phyloP scores from a whole-genome alignment of 1,140 invertebrate species.

The Leptinotarsa lineolata region DNA sequence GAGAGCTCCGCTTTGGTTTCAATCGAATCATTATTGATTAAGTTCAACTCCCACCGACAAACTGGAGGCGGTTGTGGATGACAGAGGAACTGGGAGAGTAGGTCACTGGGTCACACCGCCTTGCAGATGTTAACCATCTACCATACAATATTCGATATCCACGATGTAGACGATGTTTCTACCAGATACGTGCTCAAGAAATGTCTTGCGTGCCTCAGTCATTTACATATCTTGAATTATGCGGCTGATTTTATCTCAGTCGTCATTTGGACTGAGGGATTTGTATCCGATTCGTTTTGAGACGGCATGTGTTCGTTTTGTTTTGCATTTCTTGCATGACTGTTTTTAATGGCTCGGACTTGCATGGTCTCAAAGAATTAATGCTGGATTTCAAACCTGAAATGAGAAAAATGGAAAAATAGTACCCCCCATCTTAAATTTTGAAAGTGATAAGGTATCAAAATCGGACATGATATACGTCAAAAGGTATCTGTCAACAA shows the following conservation, averaged over 20 bases:
- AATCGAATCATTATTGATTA: neutral
- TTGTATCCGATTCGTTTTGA: no score
- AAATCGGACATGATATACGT: no score
- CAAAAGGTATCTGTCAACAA: no score
- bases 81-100: slow-evolving; percentile 51
- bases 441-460: no score
- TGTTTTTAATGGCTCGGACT: no score
- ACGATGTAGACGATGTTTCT: slow-evolving; percentile 5
- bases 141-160: neutral
- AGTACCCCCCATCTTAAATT: no score
- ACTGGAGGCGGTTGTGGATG: slow-evolving; percentile 14
- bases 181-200: slow-evolving; percentile 5
- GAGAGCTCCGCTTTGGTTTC: neutral
- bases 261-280: neutral
- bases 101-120: slow-evolving; percentile 52
- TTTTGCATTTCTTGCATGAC: no score
- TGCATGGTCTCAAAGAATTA: no score
- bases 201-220: neutral
- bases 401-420: no score
- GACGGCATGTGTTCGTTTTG: no score
- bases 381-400: no score
- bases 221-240: slow-evolving; percentile 4
- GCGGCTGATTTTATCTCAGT: neutral
- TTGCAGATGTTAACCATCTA: slow-evolving; percentile 46
- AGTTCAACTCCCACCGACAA: slow-evolving; percentile 1